phyloP scores from a whole-genome alignment of 2,113 vertebrate species.

The Alectura lathami region DNA sequence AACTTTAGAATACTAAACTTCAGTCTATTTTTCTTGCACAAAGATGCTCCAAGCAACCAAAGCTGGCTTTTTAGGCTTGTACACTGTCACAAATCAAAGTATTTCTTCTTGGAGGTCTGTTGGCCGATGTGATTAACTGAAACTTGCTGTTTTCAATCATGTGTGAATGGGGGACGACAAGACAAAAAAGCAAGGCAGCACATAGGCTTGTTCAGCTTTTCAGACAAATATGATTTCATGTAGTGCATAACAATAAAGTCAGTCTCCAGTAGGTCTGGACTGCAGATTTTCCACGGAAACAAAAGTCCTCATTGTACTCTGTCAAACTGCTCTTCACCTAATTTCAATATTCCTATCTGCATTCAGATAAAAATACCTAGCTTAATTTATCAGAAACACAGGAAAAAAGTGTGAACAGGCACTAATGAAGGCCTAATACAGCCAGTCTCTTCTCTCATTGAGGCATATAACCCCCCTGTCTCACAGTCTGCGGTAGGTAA shows the following conservation, averaged over 20 bases:
- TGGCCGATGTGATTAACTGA: not conserved
- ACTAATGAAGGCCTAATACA: conserved; percentile 38
- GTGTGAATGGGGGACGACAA: not conserved
- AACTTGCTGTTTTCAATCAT: not conserved
- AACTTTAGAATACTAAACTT: not conserved
- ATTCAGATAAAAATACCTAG: conserved; percentile 54
- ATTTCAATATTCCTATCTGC: conserved; percentile 31
- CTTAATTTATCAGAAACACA: conserved; percentile 61
- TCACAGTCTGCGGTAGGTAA: conserved; percentile 88
- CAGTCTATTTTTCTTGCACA: not conserved
- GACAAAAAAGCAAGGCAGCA: not conserved
- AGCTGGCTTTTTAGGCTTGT: not conserved
- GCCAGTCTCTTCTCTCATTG: conserved; percentile 77
- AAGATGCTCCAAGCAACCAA: not conserved
- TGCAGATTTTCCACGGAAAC: conserved; percentile 5
- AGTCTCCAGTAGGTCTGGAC: not conserved
- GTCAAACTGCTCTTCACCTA: conserved; percentile 10
- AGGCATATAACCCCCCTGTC: conserved; percentile 87
- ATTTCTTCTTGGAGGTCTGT: not conserved
- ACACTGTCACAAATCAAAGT: not conserved
- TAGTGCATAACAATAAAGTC: conserved; percentile 66
- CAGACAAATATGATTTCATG: conserved; percentile 9
- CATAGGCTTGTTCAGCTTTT: conserved; percentile 17
- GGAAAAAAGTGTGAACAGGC: conserved; percentile 28
- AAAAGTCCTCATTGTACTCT: not conserved